phyloP scores from a whole-genome alignment of 1,140 invertebrate species.

The Bombus cullumanus region DNA sequence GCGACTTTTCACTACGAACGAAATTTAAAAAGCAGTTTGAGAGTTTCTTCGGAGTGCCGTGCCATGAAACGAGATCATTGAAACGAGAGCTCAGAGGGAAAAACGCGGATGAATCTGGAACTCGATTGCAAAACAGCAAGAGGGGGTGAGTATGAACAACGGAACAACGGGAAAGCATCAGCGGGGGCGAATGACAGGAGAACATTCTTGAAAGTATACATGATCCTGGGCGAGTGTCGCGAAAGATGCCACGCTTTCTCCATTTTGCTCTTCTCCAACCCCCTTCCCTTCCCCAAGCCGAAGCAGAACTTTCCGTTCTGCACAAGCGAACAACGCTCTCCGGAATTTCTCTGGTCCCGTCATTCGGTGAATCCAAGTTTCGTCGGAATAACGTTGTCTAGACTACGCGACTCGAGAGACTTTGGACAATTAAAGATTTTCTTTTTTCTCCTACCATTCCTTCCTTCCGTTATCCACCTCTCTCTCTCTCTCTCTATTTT shows the following conservation, averaged over 20 bases:
- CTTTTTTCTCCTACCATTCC: not conserved
- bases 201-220: slow-evolving; percentile 26
- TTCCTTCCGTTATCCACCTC: not conserved
- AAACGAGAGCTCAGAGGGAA: not conserved
- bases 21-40: not conserved
- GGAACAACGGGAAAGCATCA: slow-evolving; percentile 27
- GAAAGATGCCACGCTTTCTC: slow-evolving; percentile 11
- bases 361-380: not conserved
- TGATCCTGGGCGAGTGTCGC: slow-evolving; percentile 12
- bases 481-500: not conserved
- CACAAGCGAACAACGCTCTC: slow-evolving; percentile 1
- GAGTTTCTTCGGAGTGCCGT: too few species aligned
- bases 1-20: too few species aligned
- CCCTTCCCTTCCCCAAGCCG: not conserved
- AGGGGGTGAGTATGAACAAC: slow-evolving; percentile 1
- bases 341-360: not conserved
- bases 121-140: not conserved
- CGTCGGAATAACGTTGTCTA: slow-evolving; percentile 10
- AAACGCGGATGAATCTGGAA: not conserved
- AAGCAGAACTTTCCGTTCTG: slow-evolving; percentile 7
- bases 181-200: slow-evolving; percentile 5
- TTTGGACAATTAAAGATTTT: slow-evolving; percentile 31
- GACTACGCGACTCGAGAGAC: slow-evolving; percentile 12
- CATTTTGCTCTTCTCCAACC: not conserved
- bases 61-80: not conserved